Percentiles rank a stretch among this genome's conserved stretches.
Conservation (phyloP, 2,797 vertebrate genomes). For the Amblyraja radiata region DNA sequence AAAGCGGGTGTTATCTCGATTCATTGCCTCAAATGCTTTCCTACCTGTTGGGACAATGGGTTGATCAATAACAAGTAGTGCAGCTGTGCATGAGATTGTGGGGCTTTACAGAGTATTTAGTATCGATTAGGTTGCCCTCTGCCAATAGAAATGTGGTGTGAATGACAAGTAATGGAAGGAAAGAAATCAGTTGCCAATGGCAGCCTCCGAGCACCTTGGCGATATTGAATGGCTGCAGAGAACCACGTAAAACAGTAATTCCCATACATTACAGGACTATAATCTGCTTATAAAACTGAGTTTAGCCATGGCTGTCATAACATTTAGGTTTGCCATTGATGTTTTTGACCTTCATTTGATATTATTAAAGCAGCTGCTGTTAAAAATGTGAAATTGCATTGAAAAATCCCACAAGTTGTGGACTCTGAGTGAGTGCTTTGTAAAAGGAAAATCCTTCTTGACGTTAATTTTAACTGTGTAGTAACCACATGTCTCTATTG, state of each 20-base stretch:
- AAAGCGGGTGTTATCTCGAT: constrained; percentile 52
- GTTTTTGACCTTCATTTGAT: constrained; percentile 36
- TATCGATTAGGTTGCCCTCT: constrained; percentile 86
- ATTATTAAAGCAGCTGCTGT: constrained; percentile 36
- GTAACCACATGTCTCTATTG: neutral
- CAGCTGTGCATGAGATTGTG: constrained; percentile 64
- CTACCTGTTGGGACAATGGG: constrained; percentile 76
- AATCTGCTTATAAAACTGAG: constrained; percentile 37
- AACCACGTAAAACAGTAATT: constrained; percentile 36
- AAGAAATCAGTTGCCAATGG: constrained; percentile 77
- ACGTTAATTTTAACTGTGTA: constrained; percentile 32
- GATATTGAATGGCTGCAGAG: constrained; percentile 78
- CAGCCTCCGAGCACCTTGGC: constrained; percentile 70
- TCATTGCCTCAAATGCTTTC: constrained; percentile 49
- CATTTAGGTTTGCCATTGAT: constrained; percentile 33
- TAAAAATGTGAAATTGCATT: constrained; percentile 32
- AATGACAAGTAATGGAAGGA: constrained; percentile 74
- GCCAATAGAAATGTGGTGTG: constrained; percentile 79
- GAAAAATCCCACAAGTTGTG: constrained; percentile 29
- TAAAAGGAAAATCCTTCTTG: neutral
- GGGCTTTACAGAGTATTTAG: constrained; percentile 74
- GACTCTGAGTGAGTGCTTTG: constrained; percentile 27
- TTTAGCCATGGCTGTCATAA: constrained; percentile 34
- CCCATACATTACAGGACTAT: constrained; percentile 36
- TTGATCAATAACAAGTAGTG: constrained; percentile 80